Evolutionary conservation across 30 jellyfish, hydroid and myxozoan genomes (phyloP).

Genomic region (Aurelia aurita): DNA sequence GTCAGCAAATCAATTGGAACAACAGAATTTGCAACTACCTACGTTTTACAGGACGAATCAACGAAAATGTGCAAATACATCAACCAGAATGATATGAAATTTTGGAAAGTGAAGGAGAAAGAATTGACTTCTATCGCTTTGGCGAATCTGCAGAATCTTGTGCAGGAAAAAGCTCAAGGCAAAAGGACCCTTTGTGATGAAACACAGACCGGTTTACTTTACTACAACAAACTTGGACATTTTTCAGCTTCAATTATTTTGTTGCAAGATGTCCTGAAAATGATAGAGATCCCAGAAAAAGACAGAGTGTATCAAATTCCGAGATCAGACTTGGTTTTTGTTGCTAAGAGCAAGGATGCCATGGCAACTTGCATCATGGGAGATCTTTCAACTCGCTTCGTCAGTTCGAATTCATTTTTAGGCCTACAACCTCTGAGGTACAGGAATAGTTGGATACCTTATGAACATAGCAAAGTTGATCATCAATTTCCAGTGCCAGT

Average conservation of each 20-base stretch:
- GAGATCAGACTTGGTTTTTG: slow-evolving; percentile 35
- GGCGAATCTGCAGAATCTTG: slow-evolving; percentile 10
- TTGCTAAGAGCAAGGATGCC: slow-evolving; percentile 61
- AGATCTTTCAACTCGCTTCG: slow-evolving; percentile 41
- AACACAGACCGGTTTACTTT: slow-evolving; percentile 48
- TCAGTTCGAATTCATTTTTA: slow-evolving; percentile 8
- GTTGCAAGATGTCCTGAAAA: slow-evolving; percentile 11
- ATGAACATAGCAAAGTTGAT: slow-evolving; percentile 54
- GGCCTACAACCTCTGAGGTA: slow-evolving; percentile 49
- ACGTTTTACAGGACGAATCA: slow-evolving; percentile 25
- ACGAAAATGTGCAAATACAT: slow-evolving; percentile 15
- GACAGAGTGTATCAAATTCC: slow-evolving; percentile 41
- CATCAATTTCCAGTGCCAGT: slow-evolving; percentile 70
- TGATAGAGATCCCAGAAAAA: background rate
- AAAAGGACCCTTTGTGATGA: slow-evolving; percentile 15
- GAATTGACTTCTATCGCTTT: slow-evolving; percentile 33
- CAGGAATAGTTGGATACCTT: slow-evolving; percentile 49
- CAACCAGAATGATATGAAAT: slow-evolving; percentile 41
- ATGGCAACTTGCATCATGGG: slow-evolving; percentile 75
- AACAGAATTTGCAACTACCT: slow-evolving; percentile 48
- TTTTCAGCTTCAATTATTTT: slow-evolving; percentile 57
- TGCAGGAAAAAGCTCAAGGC: background rate
- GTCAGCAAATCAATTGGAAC: slow-evolving; percentile 28
- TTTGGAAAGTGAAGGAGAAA: slow-evolving; percentile 51
- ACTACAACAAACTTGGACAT: slow-evolving; percentile 51